phyloP scores from a whole-genome alignment of 2,797 vertebrate species.

The Sebastes ruberrimus region DNA sequence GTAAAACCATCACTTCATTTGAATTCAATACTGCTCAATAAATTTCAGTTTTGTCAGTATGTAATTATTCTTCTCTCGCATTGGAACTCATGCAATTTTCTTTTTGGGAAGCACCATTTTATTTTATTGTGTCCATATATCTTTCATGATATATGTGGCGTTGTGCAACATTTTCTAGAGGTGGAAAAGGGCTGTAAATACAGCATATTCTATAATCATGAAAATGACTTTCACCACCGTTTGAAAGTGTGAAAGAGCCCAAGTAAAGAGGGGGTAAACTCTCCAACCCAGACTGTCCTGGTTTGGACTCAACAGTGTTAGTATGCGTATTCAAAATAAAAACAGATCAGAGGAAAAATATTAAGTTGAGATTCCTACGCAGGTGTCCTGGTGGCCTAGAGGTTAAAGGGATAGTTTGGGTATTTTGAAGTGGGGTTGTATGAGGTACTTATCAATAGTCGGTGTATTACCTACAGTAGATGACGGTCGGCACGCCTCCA shows the following conservation, averaged over 20 bases:
- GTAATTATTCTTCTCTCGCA: slow-evolving; percentile 22
- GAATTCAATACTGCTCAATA: slow-evolving; percentile 7
- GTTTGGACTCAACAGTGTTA: slow-evolving; percentile 21
- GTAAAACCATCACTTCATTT: background rate
- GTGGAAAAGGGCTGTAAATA: background rate
- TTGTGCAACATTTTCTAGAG: background rate
- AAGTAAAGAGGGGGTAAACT: background rate
- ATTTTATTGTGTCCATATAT: slow-evolving; percentile 5
- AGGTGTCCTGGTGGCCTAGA: too few species aligned
- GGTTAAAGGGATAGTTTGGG: too few species aligned
- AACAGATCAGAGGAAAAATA: background rate
- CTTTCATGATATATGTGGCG: background rate
- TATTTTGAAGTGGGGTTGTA: too few species aligned
- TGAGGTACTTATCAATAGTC: too few species aligned
- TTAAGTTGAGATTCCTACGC: background rate
- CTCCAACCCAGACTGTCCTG: background rate
- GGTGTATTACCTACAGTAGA: too few species aligned
- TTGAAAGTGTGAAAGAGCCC: background rate
- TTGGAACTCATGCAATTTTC: background rate
- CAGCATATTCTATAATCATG: background rate
- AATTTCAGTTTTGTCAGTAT: slow-evolving; percentile 21
- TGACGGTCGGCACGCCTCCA: too few species aligned
- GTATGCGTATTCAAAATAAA: slow-evolving; percentile 19
- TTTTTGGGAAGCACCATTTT: slow-evolving; percentile 1
- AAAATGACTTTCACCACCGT: background rate